phyloP scores from a whole-genome alignment of 2,888 invertebrate genomes.

The Eucera pruinosa region DNA sequence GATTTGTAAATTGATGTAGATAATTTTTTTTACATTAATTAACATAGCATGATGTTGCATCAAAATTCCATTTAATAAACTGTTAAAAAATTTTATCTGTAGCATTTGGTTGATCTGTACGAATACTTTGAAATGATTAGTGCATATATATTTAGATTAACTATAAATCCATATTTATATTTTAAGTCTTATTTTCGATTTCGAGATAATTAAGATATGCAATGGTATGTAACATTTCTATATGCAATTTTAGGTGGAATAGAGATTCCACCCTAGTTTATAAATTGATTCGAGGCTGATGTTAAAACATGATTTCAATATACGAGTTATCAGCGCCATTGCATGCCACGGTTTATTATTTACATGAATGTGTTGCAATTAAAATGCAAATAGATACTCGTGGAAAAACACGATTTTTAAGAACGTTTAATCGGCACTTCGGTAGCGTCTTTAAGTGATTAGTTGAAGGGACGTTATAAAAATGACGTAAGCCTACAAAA shows the following conservation, averaged over 20 bases:
- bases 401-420: constrained; percentile 14
- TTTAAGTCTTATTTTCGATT: no score
- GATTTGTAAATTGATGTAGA: not conserved
- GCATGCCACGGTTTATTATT: constrained; percentile 51
- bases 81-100: no score
- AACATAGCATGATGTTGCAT: not conserved
- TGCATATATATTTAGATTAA: no score
- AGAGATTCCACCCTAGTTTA: constrained; percentile 22
- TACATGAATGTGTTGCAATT: constrained; percentile 40
- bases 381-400: constrained; percentile 44
- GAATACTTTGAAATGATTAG: no score
- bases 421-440: not conserved
- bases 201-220: no score
- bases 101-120: no score
- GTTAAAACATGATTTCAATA: constrained; percentile 20
- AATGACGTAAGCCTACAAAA: constrained; percentile 36
- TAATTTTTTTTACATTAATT: not conserved
- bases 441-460: constrained; percentile 5
- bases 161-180: no score
- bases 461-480: constrained; percentile 1
- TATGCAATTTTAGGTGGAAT: no score
- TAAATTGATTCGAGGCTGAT: constrained; percentile 7
- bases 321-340: constrained; percentile 48
- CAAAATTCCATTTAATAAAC: no score
- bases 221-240: no score